phyloP scores from a whole-genome alignment of 2,113 vertebrate species.

The Pelvicachromis taeniatus region DNA sequence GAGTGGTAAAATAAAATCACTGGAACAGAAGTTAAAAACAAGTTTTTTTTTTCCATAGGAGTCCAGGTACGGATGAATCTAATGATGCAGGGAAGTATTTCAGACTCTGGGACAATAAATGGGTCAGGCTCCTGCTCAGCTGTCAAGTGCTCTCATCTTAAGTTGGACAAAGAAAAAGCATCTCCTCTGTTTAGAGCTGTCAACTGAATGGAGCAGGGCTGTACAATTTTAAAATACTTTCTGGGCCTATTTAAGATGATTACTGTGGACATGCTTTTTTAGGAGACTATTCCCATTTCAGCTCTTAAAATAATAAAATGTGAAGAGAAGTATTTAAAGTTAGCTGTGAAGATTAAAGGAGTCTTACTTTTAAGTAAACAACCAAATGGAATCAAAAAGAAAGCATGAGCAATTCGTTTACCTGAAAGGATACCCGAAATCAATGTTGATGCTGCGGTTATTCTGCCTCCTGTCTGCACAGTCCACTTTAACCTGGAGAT shows the following conservation, averaged over 20 bases:
- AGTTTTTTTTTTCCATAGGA: not conserved
- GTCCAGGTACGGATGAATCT: not conserved
- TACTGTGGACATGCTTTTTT: not conserved
- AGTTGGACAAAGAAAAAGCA: not conserved
- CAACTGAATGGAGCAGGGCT: not conserved
- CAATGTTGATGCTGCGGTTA: constrained; percentile 86
- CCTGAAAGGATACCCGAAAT: constrained; percentile 96
- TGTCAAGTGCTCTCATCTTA: constrained; percentile 7
- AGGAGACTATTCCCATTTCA: not conserved
- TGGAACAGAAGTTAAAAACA: not conserved
- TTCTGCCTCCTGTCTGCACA: constrained; percentile 89
- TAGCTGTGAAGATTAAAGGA: not conserved
- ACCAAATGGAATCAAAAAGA: not conserved
- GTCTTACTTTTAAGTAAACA: not conserved
- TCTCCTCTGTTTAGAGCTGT: not conserved
- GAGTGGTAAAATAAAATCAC: not conserved
- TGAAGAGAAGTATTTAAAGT: not conserved
- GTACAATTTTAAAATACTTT: not conserved
- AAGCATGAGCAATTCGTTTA: constrained; percentile 43
- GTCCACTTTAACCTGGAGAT: constrained; percentile 93
- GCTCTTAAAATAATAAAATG: not conserved
- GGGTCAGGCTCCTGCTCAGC: not conserved
- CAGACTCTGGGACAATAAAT: not conserved
- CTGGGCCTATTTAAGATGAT: not conserved
- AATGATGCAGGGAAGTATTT: constrained; percentile 10